These are phyloP conservation scores for Phylloscopus whistleri DNA, from an alignment of 2,113 vertebrate genomes.

Conservation along the genomic window DNA sequence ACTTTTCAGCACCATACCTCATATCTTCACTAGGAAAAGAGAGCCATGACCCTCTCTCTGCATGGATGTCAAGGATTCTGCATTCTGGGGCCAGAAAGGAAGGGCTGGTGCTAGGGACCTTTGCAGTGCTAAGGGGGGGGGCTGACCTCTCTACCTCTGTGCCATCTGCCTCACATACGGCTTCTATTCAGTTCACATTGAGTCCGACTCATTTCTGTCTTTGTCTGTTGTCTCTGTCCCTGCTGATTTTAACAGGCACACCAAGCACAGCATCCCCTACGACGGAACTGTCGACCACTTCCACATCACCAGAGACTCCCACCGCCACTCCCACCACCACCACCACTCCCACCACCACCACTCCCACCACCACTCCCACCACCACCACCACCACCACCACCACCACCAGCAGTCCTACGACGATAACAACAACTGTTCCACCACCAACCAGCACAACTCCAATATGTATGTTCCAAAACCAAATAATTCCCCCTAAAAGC, in stretches of 20 bases:
- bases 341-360: too few relatives aligned
- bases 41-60: fast-evolving
- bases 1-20: fast-evolving
- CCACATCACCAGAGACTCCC: fast-evolving
- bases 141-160: fast-evolving
- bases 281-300: background rate
- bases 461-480: background rate
- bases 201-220: fast-evolving
- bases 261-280: too few relatives aligned
- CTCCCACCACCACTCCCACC: too few relatives aligned
- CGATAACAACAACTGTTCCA: too few relatives aligned
- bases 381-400: too few relatives aligned
- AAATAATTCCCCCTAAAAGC: background rate
- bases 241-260: background rate
- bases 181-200: fast-evolving
- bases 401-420: too few relatives aligned
- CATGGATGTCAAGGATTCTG: too few relatives aligned
- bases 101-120: fast-evolving
- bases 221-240: background rate
- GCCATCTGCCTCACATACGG: fast-evolving
- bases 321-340: background rate
- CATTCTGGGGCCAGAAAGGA: fast-evolving
- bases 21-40: background rate
- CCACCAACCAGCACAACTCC: too few relatives aligned
- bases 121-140: fast-evolving